Evolutionary conservation across 2,113 vertebrate species (phyloP), one percentile per base, ranked within the genome.

Genomic region (Phyllostomus discolor): DNA sequence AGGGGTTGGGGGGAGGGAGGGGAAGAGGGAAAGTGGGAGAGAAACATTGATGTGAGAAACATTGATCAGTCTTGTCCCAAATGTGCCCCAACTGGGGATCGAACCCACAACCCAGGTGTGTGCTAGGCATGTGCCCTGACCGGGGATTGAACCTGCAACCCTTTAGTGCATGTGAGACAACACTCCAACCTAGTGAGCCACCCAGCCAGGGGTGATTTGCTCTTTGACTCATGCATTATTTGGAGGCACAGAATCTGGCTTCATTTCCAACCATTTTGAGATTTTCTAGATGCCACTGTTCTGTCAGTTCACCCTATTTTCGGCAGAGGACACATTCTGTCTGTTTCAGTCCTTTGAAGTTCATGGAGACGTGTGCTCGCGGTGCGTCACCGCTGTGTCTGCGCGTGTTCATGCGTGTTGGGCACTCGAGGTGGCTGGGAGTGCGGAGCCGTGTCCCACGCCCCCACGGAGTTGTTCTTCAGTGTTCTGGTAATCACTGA

Each of bases 361-460:
- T 16, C 54, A 20, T 1, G 28, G 46, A 38, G 10, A 5, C 7
- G 48, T 62, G 59, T 20, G 9, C 81, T 79, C 17, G 57, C 10
- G 43, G 31, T 10, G 46, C 16, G 5, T 22, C 1, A 0, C 20
- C 33, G 16, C 22, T 85, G 50, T 7, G 0, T 35, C 14, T 10
- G 35, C 48, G 41, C 66, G 0, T 24, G 41, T 5, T 41, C 79
- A 10, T 26, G 17, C 31, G 73, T 33, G 7, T 57, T 54, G 57
- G 20, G 11, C 4, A 11, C 62, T 59, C 59, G 6, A 3, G 70
- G 28, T 57, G 46, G 76, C 0, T 24, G 66, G 41, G 2, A 14
- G 24, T 7, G 26, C 3, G 19, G 31, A 78, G 62, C 59, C 22
- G n/a, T 64, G 38, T 28, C 41, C 48, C 19, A 6, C 38, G 48